These are phyloP conservation scores for Stigmatopora argus DNA, from an alignment of 2,113 vertebrate genomes.

Conservation along the genomic window DNA sequence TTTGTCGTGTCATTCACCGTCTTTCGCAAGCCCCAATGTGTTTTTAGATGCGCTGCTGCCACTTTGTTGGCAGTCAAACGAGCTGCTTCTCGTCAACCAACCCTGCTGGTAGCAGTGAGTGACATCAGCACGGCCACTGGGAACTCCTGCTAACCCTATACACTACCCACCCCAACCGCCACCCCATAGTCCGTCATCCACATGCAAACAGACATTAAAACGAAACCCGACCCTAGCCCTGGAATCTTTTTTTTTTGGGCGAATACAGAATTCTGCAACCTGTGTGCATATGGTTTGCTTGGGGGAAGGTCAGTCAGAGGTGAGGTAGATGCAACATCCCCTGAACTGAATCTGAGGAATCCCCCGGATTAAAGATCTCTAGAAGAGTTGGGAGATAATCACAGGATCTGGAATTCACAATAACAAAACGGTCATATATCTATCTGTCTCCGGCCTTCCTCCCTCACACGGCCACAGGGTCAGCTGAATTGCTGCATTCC, in stretches of 20 bases:
- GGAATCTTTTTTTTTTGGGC: constrained; percentile 67
- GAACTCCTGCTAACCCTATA: constrained; percentile 56
- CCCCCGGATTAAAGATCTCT: constrained; percentile 89
- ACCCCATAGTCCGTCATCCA: constrained; percentile 47
- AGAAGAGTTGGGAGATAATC: constrained; percentile 94
- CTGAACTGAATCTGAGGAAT: constrained; percentile 86
- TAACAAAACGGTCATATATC: constrained; percentile 98
- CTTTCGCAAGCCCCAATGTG: constrained; percentile 30
- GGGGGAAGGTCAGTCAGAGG: constrained; percentile 71
- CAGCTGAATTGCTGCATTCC: constrained; percentile 85
- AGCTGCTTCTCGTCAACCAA: constrained; percentile 57
- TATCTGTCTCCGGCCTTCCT: constrained; percentile 96
- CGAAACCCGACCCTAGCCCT: constrained; percentile 72
- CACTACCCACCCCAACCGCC: constrained; percentile 38
- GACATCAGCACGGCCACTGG: constrained; percentile 64
- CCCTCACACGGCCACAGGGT: constrained; percentile 82
- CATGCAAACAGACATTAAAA: constrained; percentile 77
- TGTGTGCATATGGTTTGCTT: constrained; percentile 20
- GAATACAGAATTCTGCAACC: constrained; percentile 51
- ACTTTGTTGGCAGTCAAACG: constrained; percentile 32
- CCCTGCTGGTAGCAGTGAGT: constrained; percentile 44
- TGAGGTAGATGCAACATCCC: constrained; percentile 73
- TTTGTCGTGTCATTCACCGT: constrained; percentile 59
- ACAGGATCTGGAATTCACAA: constrained; percentile 96
- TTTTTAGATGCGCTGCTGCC: constrained; percentile 45